Base-by-base conservation (phyloP, 2,113 vertebrate genomes). In the Willisornis vidua region DNA sequence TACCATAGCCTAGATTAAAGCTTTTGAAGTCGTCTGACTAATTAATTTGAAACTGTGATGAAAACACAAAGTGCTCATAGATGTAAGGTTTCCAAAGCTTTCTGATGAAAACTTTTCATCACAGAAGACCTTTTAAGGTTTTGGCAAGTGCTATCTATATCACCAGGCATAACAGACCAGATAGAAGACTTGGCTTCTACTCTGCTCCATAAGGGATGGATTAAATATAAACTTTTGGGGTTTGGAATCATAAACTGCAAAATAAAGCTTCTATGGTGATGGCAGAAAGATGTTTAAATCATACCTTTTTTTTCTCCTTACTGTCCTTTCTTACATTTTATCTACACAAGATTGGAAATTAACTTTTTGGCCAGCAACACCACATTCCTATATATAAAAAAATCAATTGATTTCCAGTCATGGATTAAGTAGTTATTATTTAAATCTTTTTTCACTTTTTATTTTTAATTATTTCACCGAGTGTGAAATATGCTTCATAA, bases 21-120 rank as follows among this genome's bases (percentile, higher is more conserved):
- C 82, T 95, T 97, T 97, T 96, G 87, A 97, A 94, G 97, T 94
- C 85, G 39, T 85, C 83, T 94, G 62, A 76, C 70, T 97, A 98
- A 97, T 97, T 98, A 97, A 97, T 97, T 98, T 98, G 95, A 96
- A 97, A 94, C 55, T 94, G 88, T 91, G 94, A 97, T 97, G 96
- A 97, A 97, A 98, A 97, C 58, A 97, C n/a, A 90, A 92, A 95
- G 57, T 89, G 35, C 75, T 28, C 28, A 62, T 73, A 94, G 71
- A 95, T 92, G 77, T 80, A 87, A 96, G n/a, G 66, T 88, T 97
- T 91, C 76, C 77, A 96, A 85, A 58, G 55, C 41, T 89, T 74
- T 89, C 72, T 96, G 76, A 81, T 15, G 22, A 91, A 65, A 96
- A 72, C 61, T 92, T 97, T 89, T 93, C 71, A 49, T 85, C 51